Conservation (phyloP, 92 coral and sea anemone species). For the Porites rus region DNA sequence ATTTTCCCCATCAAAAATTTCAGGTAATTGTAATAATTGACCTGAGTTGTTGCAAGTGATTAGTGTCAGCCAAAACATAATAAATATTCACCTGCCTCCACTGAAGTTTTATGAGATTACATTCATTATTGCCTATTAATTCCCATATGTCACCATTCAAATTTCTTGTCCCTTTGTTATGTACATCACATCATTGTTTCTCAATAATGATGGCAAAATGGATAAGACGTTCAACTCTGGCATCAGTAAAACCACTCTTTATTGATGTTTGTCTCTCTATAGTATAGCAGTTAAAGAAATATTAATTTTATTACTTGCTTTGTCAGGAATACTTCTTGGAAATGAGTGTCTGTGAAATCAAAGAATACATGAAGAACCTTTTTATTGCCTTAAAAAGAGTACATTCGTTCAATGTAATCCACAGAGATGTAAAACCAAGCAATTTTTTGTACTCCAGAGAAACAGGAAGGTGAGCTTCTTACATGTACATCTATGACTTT, state of each 20-base stretch:
- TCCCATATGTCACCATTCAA: background rate
- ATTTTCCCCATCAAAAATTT: slow-evolving; percentile 94
- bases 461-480: slow-evolving; percentile 67
- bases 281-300: background rate
- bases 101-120: no score
- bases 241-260: no score
- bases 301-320: background rate
- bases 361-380: slow-evolving; percentile 92
- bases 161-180: background rate
- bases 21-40: slow-evolving; percentile 71
- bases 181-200: no score
- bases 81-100: no score
- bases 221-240: no score
- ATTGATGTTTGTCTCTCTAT: background rate
- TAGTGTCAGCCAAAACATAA: no score
- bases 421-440: slow-evolving; percentile 97
- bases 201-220: no score
- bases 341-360: slow-evolving; percentile 93
- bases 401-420: slow-evolving; percentile 91
- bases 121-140: no score
- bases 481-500: background rate
- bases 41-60: no score
- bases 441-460: slow-evolving; percentile 92
- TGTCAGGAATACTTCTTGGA: slow-evolving; percentile 84
- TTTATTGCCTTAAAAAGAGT: slow-evolving; percentile 92